Percentiles rank a stretch among this genome's conserved stretches.
Evolutionary conservation across 53 echinoderm and acorn worm species (phyloP).

Genomic region (Echinarachnius parma): DNA sequence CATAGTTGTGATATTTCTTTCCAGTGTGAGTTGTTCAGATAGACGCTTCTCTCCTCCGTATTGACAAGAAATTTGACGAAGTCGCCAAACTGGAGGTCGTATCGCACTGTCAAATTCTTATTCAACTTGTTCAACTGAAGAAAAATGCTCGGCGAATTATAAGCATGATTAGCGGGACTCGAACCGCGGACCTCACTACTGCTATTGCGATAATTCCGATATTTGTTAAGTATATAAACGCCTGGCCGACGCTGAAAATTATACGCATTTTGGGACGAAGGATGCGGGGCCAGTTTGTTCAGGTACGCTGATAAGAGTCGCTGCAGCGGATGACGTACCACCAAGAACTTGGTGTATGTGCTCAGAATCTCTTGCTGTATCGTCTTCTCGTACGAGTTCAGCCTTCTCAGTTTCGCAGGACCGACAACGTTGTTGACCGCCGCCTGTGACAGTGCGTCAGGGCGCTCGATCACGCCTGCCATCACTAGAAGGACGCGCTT

Average conservation of each 20-base stretch:
- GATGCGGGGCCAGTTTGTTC: constrained; percentile 59
- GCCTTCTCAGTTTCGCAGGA: constrained; percentile 15
- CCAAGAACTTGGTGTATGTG: constrained; percentile 59
- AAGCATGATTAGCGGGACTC: no score
- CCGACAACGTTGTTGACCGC: constrained; percentile 45
- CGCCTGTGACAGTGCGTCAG: constrained; percentile 47
- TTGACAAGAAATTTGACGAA: constrained; percentile 49
- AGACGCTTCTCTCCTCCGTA: not conserved
- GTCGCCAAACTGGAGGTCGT: constrained; percentile 56
- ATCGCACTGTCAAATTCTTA: not conserved
- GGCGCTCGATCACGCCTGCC: constrained; percentile 39
- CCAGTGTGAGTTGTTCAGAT: constrained; percentile 53
- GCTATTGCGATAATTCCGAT: constrained; percentile 2
- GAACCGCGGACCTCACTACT: not conserved
- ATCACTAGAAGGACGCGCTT: constrained; percentile 66
- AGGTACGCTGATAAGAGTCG: constrained; percentile 59
- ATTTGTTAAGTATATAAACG: constrained; percentile 2
- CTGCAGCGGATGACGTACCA: constrained; percentile 61
- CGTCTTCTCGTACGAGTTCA: not conserved
- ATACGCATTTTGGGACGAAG: constrained; percentile 18
- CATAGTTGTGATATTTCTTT: constrained; percentile 32
- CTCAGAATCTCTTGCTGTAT: not conserved
- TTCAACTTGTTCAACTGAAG: not conserved
- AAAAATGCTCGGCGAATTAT: no score
- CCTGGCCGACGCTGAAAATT: constrained; percentile 27